phyloP scores from a whole-genome alignment of 2,113 vertebrate genomes.

The Oriolus oriolus region DNA sequence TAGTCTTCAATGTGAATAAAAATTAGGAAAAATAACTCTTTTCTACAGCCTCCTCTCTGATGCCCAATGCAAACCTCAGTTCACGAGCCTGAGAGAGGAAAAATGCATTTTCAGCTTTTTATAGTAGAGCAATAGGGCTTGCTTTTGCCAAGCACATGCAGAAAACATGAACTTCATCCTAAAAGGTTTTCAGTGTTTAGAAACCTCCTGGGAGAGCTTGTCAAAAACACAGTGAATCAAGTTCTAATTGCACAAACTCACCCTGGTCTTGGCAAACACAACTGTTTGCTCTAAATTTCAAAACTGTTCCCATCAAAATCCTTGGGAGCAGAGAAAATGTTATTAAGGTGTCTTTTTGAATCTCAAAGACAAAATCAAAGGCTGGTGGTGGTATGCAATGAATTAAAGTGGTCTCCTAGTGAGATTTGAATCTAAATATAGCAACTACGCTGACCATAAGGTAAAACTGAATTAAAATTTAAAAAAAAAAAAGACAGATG shows the following conservation, averaged over 20 bases:
- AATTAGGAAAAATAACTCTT: conserved; percentile 51
- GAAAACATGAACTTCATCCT: conserved; percentile 43
- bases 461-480: not conserved
- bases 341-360: not conserved
- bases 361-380: conserved; percentile 9
- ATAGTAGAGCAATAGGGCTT: not conserved
- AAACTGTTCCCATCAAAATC: conserved; percentile 33
- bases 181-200: conserved; percentile 60
- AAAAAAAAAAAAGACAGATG: not conserved
- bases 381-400: not conserved
- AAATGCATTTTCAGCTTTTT: conserved; percentile 65
- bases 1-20: conserved; percentile 26
- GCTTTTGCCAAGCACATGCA: not conserved
- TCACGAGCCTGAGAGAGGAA: not conserved
- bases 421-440: conserved; percentile 15
- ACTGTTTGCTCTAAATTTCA: conserved; percentile 27
- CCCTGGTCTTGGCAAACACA: conserved; percentile 38
- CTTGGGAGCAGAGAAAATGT: not conserved
- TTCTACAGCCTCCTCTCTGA: conserved; percentile 9
- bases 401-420: not conserved
- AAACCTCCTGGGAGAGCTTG: conserved; percentile 42
- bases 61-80: not conserved
- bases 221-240: conserved; percentile 47
- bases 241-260: conserved; percentile 47
- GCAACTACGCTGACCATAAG: not conserved